These are phyloP conservation scores for Epinotia nisella DNA, from an alignment of 2,888 invertebrate genomes.

Conservation along the genomic window DNA sequence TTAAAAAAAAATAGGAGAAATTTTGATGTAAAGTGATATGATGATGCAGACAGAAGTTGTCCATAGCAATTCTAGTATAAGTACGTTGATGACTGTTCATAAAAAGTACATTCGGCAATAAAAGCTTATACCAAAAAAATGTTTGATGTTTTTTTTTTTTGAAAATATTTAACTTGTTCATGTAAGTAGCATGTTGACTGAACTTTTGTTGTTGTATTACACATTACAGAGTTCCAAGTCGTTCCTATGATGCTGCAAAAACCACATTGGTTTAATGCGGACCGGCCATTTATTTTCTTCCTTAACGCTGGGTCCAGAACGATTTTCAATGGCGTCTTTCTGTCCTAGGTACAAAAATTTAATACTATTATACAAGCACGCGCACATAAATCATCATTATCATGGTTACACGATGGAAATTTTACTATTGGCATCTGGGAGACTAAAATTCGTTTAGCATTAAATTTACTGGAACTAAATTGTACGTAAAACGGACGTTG, in stretches of 20 bases:
- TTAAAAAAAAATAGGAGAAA: no score
- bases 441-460: background rate
- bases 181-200: background rate
- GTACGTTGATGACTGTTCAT: no score
- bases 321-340: background rate
- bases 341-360: slow-evolving; percentile 4
- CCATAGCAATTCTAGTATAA: no score
- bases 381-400: background rate
- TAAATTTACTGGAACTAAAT: background rate
- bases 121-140: no score
- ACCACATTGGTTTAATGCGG: background rate
- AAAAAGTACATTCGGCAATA: no score
- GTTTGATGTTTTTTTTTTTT: background rate
- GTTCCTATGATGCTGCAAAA: background rate
- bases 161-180: no score
- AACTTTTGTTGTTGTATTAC: background rate
- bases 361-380: background rate
- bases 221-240: background rate
- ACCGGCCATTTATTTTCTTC: background rate
- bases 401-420: background rate
- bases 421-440: background rate
- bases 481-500: background rate
- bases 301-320: background rate
- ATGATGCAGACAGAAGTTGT: no score
- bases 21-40: no score